Conservation (phyloP, 2,113 vertebrate species). For the Paedocypris sp. region DNA sequence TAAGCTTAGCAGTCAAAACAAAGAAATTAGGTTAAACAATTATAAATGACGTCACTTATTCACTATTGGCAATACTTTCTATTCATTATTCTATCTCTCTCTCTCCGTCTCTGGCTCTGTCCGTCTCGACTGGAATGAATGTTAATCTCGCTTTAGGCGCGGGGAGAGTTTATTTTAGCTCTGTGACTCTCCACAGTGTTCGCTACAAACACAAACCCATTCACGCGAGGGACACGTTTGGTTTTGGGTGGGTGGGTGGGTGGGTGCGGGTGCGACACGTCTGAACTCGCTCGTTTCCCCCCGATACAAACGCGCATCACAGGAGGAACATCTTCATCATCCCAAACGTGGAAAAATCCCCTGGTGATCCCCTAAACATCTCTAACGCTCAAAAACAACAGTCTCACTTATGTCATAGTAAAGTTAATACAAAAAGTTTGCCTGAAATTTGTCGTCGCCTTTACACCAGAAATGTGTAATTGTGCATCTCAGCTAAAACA, state of each 20-base stretch:
- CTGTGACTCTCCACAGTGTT: not conserved
- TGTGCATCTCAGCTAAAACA: too few relatives aligned
- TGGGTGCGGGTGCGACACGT: constrained; percentile 35
- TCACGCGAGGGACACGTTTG: not conserved
- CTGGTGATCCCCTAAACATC: not conserved
- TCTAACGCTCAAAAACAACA: too few relatives aligned
- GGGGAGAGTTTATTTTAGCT: not conserved
- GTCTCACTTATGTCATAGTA: too few relatives aligned
- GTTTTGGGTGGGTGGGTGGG: constrained; percentile 11
- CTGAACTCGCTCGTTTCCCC: constrained; percentile 13
- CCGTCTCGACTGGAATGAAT: not conserved
- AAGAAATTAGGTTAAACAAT: too few relatives aligned
- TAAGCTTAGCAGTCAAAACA: too few relatives aligned
- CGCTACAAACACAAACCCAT: too few relatives aligned
- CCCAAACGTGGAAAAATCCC: not conserved
- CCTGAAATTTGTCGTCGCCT: too few relatives aligned
- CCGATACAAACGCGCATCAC: not conserved
- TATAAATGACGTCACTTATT: too few relatives aligned
- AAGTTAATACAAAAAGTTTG: too few relatives aligned
- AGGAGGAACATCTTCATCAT: not conserved
- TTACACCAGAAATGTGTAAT: too few relatives aligned
- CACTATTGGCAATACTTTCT: too few relatives aligned
- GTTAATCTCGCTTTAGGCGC: not conserved
- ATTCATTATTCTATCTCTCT: not conserved
- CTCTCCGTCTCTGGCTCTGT: too few relatives aligned